Evolutionary conservation across 1,140 invertebrate genomes (phyloP).

Genomic region (Drosophila sp.): DNA sequence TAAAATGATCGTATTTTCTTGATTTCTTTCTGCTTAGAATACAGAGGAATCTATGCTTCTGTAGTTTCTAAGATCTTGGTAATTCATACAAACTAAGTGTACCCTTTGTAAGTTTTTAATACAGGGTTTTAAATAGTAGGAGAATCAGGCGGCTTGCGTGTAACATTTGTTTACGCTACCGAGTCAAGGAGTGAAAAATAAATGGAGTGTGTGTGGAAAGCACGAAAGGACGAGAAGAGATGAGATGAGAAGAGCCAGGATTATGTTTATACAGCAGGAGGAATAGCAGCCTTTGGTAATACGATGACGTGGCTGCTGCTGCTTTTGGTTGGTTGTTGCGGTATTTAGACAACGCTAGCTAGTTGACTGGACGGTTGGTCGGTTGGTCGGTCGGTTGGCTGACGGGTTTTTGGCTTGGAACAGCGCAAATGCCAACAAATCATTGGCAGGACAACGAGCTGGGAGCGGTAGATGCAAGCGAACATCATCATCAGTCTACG

Average conservation of each 20-base stretch:
- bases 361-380: slow-evolving; percentile 17
- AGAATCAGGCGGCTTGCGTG: slow-evolving; percentile 37
- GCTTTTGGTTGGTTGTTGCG: slow-evolving; percentile 31
- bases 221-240: too few species aligned
- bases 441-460: slow-evolving; percentile 70
- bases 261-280: slow-evolving; percentile 70
- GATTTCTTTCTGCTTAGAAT: too few species aligned
- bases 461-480: slow-evolving; percentile 20
- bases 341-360: slow-evolving; percentile 44
- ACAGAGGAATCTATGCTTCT: too few species aligned
- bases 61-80: neutral
- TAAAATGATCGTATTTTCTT: too few species aligned
- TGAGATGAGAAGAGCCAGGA: slow-evolving; percentile 50
- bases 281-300: slow-evolving; percentile 69
- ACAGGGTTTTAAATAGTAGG: neutral
- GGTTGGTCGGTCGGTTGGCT: slow-evolving; percentile 21
- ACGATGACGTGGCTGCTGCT: slow-evolving; percentile 55
- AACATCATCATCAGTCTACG: slow-evolving; percentile 75
- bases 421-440: slow-evolving; percentile 77
- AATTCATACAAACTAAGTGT: neutral
- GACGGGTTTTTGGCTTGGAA: slow-evolving; percentile 33
- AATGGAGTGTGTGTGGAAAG: slow-evolving; percentile 74
- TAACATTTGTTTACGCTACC: slow-evolving; percentile 54
- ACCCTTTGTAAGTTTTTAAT: neutral
- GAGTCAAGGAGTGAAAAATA: slow-evolving; percentile 76